Evolutionary conservation across 64 coral and sea anemone genomes (phyloP).

Genomic region (Porites australiensis): DNA sequence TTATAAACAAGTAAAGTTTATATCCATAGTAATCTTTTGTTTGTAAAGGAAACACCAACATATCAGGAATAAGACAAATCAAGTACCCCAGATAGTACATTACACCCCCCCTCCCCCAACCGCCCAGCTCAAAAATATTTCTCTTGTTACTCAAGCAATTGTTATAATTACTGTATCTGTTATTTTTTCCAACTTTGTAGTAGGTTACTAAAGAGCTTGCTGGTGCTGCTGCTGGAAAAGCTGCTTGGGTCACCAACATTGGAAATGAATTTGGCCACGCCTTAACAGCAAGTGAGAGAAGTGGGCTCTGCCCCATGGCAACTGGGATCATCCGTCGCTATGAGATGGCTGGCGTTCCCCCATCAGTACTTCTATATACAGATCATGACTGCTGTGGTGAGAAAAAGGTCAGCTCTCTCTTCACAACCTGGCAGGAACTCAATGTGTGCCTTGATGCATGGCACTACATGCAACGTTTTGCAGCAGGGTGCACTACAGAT

Average conservation of each 20-base stretch:
- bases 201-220: conserved; percentile 67
- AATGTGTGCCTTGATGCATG: conserved; percentile 39
- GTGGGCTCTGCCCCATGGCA: conserved; percentile 66
- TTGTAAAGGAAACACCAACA: not conserved
- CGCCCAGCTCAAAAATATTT: not conserved
- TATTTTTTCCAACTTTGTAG: not conserved
- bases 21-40: too few species aligned
- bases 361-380: conserved; percentile 48
- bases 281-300: conserved; percentile 70
- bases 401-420: conserved; percentile 32
- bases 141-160: too few species aligned
- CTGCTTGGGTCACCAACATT: conserved; percentile 70
- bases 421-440: conserved; percentile 51
- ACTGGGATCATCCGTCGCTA: conserved; percentile 32
- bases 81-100: too few species aligned
- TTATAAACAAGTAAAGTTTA: too few species aligned
- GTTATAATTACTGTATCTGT: not conserved
- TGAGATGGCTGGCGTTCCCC: conserved; percentile 13
- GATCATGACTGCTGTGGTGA: conserved; percentile 77
- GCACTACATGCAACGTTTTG: conserved; percentile 67
- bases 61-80: too few species aligned
- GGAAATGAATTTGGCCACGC: conserved; percentile 83
- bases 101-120: not conserved
- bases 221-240: conserved; percentile 43
- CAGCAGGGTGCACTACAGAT: conserved; percentile 69